A percentile compares a stretch with the other conserved stretches of the same genome.
Evolutionary conservation across 2,797 vertebrate species (phyloP).

Genomic region (Morelia viridis): DNA sequence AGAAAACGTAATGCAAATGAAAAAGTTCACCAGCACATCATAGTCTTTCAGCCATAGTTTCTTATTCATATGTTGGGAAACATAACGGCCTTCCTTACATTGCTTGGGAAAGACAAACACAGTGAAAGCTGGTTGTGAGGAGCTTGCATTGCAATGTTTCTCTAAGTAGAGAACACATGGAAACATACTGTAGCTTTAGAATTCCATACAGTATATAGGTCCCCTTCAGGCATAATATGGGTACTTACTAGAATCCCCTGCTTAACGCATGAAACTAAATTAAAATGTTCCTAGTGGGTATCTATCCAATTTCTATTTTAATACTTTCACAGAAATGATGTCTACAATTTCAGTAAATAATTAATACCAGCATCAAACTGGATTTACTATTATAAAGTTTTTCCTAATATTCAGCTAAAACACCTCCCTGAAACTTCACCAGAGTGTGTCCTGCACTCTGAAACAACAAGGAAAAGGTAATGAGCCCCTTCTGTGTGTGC

Average conservation of each 20-base stretch:
- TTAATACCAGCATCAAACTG: not conserved
- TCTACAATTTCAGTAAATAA: not conserved
- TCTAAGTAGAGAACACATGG: not conserved
- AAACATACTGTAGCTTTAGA: not conserved
- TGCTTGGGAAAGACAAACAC: not conserved
- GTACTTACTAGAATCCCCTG: not conserved
- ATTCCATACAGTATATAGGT: not conserved
- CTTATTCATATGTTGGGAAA: not conserved
- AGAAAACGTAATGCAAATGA: conserved; percentile 2
- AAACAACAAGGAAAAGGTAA: not conserved
- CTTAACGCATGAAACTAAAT: not conserved
- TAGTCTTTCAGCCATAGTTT: not conserved
- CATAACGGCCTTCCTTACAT: not conserved
- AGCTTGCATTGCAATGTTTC: not conserved
- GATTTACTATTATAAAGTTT: not conserved
- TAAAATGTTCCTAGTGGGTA: not conserved
- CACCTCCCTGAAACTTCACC: not conserved
- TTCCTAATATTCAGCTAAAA: not conserved
- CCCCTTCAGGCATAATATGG: not conserved
- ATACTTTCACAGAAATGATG: not conserved
- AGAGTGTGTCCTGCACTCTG: not conserved
- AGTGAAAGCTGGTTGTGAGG: not conserved
- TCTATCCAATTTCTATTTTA: not conserved
- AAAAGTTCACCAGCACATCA: not conserved
- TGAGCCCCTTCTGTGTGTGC: not conserved